Percentiles rank a stretch among this genome's conserved stretches.
phyloP scores from a whole-genome alignment of 2,888 invertebrate genomes.

The Tuberolachnus salignus region DNA sequence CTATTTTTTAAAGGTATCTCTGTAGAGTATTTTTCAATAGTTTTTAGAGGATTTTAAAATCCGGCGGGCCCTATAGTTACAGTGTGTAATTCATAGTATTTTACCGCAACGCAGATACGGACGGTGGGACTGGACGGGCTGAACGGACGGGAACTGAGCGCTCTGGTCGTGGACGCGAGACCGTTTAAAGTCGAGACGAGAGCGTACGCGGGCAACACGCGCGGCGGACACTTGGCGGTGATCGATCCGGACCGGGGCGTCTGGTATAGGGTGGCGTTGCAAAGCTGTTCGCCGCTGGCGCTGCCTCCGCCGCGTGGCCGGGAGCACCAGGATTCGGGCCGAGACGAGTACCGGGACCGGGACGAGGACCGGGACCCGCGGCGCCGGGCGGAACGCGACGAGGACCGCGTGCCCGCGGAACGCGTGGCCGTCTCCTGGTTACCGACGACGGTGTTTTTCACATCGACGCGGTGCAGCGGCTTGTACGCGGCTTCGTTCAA shows the following conservation, averaged over 20 bases:
- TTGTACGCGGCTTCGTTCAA: constrained; percentile 32
- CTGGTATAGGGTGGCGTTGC: constrained; percentile 62
- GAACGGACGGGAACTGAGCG: constrained; percentile 4
- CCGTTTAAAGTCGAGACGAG: constrained; percentile 59
- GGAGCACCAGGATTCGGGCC: too few relatives aligned
- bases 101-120: constrained; percentile 55
- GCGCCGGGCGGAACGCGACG: neutral
- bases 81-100: too few relatives aligned
- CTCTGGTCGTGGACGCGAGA: constrained; percentile 60
- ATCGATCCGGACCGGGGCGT: constrained; percentile 61
- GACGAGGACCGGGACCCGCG: neutral
- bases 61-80: too few relatives aligned
- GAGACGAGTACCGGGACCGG: too few relatives aligned
- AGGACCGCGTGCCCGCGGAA: constrained; percentile 14
- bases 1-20: too few relatives aligned
- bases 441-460: constrained; percentile 9
- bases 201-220: constrained; percentile 63
- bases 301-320: neutral
- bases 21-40: too few relatives aligned
- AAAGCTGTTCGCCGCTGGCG: neutral
- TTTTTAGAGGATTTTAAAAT: too few relatives aligned
- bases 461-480: constrained; percentile 9
- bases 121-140: constrained; percentile 59
- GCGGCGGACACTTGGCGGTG: constrained; percentile 60
- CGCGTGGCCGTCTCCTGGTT: constrained; percentile 25